phyloP scores from a whole-genome alignment of 2,888 invertebrate species.

The Priocnemis perturbator region DNA sequence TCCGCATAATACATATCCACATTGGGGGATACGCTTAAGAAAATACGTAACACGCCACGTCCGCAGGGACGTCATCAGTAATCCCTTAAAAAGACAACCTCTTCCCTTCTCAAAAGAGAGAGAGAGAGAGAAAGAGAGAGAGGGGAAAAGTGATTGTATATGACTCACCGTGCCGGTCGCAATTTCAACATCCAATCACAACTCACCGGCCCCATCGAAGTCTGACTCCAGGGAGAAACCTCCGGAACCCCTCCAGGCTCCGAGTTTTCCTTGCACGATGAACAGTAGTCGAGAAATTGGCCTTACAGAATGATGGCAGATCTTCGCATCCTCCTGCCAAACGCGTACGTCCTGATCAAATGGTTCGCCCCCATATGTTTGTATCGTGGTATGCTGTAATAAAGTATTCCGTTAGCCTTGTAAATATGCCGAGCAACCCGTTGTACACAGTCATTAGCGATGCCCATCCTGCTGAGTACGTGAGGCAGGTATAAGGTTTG shows the following conservation, averaged over 20 bases:
- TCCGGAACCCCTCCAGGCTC: not conserved
- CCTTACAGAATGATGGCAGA: not conserved
- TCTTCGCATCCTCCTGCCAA: not conserved
- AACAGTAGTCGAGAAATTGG: slow-evolving; percentile 1
- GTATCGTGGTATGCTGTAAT: slow-evolving; percentile 16
- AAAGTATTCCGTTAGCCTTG: slow-evolving; percentile 42
- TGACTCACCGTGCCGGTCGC: too few species aligned
- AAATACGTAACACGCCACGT: too few species aligned
- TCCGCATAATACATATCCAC: too few species aligned
- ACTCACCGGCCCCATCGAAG: not conserved
- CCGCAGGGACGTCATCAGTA: not conserved
- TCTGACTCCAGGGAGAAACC: slow-evolving; percentile 13
- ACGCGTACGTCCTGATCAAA: too few species aligned
- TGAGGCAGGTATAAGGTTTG: too few species aligned
- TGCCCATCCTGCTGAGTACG: not conserved
- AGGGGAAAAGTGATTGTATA: too few species aligned
- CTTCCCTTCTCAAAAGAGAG: not conserved
- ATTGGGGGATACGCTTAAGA: too few species aligned
- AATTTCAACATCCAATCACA: too few species aligned
- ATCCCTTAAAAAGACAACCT: slow-evolving; percentile 4
- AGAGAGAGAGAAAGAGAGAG: too few species aligned
- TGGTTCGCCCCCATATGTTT: not conserved
- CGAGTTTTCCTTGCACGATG: not conserved
- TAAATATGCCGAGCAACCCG: slow-evolving; percentile 23
- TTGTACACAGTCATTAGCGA: not conserved